Evolutionary conservation across 1,140 invertebrate species (phyloP), one percentile per base, ranked within the genome.

Genomic region (Neomicropteryx cornuta): DNA sequence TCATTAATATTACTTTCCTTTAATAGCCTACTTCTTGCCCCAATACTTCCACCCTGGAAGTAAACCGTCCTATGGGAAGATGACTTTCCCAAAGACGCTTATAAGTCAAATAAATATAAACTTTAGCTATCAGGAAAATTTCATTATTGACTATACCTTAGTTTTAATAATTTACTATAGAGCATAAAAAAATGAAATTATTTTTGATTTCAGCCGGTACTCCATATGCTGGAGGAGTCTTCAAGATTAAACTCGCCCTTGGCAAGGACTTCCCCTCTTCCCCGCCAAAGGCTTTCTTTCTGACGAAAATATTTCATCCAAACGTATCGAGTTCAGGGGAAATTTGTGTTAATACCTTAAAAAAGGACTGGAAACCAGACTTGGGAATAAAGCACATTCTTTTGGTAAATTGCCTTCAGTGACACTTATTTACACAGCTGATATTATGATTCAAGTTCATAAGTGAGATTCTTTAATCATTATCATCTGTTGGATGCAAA

Each of bases 291-390:
- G 93, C 90, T 27, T 93, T 81, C 67, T 97, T 97, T 61, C 66
- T 94, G 20, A 97, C 93, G 35, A 93, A 91, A 75, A 94, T 97
- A 51, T 97, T 97, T 71, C 93, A 97, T 68, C 93, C 93, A 20
- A 97, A 97, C 75, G 92, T 97, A 48, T 83, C 92, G 8, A 75
- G 76, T 50, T 89, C 85, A 70, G 93, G 93, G 24, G 92, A 96
- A 68, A 96, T 97, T 58, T 97, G 93, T 70, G 94, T 97, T 0
- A 95, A 97, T 67, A 96, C 93, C 36, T 71, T 97, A 36, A 94
- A 95, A 66, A 94, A 89, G 69, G 89, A 97, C 70, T 97, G 93
- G 93, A 92, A 92, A 62, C 78, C 90, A 42, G 88, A 95, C 72
- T 76, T 95, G 52, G 93, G 93, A 60, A 87, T 97, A 38, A 91